Conservation (phyloP, 2,888 invertebrate species). For the Brachyptera putata region DNA sequence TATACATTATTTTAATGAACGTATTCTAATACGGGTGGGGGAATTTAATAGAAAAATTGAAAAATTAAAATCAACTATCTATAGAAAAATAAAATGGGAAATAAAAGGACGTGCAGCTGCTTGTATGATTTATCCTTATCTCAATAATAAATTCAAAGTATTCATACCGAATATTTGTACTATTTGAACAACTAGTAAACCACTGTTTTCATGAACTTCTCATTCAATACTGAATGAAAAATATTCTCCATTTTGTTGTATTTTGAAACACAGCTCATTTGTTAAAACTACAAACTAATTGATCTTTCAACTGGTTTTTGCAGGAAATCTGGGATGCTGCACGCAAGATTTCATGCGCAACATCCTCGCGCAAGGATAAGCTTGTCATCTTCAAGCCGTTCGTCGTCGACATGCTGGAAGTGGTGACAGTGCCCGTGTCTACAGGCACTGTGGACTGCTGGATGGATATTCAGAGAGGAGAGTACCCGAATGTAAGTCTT, state of each 20-base stretch:
- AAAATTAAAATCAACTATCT: background rate
- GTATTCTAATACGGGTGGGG: too few relatives aligned
- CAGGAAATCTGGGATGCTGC: slow-evolving; percentile 61
- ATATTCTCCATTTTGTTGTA: too few relatives aligned
- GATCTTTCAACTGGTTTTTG: too few relatives aligned
- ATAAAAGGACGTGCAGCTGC: too few relatives aligned
- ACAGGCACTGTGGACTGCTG: slow-evolving; percentile 66
- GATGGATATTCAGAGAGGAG: slow-evolving; percentile 71
- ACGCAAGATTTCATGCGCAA: slow-evolving; percentile 54
- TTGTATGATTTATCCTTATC: too few relatives aligned
- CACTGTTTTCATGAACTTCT: too few relatives aligned
- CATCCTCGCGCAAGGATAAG: slow-evolving; percentile 43
- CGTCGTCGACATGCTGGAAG: slow-evolving; percentile 64
- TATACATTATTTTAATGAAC: background rate
- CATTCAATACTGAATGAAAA: too few relatives aligned
- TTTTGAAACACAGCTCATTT: too few relatives aligned
- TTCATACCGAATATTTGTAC: too few relatives aligned
- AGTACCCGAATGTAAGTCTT: slow-evolving; percentile 61
- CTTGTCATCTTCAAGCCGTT: slow-evolving; percentile 55
- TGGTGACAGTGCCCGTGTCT: slow-evolving; percentile 58
- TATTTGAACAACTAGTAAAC: too few relatives aligned
- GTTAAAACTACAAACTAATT: too few relatives aligned
- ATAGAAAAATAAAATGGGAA: background rate
- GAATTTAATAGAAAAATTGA: background rate
- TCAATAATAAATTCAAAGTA: too few relatives aligned